A percentile compares a stretch with the other conserved stretches of the same genome.
Conservation (phyloP, 2,888 invertebrate genomes). For the Ctena decussata region DNA sequence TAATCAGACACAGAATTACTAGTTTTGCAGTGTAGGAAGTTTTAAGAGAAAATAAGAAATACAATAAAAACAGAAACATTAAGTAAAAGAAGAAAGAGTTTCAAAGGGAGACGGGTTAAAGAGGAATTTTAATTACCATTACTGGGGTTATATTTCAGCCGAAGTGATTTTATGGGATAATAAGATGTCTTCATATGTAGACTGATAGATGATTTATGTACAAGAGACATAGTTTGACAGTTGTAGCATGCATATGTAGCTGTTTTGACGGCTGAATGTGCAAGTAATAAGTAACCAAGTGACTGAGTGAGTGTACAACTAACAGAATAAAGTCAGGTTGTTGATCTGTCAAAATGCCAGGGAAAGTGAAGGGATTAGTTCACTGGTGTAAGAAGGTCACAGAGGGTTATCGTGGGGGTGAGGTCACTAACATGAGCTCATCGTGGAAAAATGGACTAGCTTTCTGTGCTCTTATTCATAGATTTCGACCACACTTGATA, state of each 20-base stretch:
- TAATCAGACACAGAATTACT: too few species aligned
- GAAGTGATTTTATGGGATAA: not conserved
- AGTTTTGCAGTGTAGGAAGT: too few species aligned
- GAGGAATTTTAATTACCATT: too few species aligned
- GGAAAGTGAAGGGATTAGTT: slow-evolving; percentile 58
- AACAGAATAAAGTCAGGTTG: not conserved
- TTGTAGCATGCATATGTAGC: not conserved
- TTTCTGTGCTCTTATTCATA: slow-evolving; percentile 59
- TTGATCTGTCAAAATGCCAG: slow-evolving; percentile 46
- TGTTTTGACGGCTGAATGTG: not conserved
- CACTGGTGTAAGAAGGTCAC: slow-evolving; percentile 61
- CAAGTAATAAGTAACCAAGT: not conserved
- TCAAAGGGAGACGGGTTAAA: too few species aligned
- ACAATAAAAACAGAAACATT: too few species aligned
- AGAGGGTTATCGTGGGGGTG: slow-evolving; percentile 46
- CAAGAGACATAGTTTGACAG: not conserved
- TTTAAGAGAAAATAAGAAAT: too few species aligned
- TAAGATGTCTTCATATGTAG: not conserved
- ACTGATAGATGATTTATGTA: not conserved
- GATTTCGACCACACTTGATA: slow-evolving; percentile 61
- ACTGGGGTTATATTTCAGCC: too few species aligned
- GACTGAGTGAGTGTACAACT: not conserved
- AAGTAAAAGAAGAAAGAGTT: too few species aligned
- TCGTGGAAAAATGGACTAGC: slow-evolving; percentile 66
- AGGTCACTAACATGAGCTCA: slow-evolving; percentile 54